Evolutionary conservation across 2,113 vertebrate species (phyloP), one percentile per base, ranked within the genome.

Genomic region (Tragulus kanchil): DNA sequence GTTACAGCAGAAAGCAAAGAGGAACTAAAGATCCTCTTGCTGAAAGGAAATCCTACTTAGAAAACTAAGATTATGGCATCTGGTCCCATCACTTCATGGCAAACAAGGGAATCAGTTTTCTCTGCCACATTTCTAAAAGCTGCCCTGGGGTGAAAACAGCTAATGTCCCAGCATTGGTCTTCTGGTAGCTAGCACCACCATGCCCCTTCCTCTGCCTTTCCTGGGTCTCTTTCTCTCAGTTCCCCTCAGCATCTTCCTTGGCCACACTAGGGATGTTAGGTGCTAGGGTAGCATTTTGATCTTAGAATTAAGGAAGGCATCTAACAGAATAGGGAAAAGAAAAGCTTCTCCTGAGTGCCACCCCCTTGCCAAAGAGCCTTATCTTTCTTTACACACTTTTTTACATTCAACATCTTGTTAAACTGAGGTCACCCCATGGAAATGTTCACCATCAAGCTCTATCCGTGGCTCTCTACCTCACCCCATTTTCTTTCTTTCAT

Each of bases 281-380:
- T 97, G 93, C 95, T 98, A 97, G 97, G 95, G 90, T 89, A 97
- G 97, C 97, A 89, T 95, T 98, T 98, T 97, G 88, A 89, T 96
- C 97, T 93, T 71, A 95, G 96, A 98, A 97, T 97, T 92, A 98
- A 97, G 97, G 96, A 97, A 98, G 98, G 90, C 86, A 96, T 98
- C 96, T 96, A 95, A 98, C 97, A 94, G 98, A 97, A 98, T 23
- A 93, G 96, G 96, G 97, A 97, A 98, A 98, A 61, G 96, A 4
- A 17, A 98, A 96, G 58, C 13, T 79, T 89, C 52, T 25, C 23
- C 62, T 65, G 92, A 94, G 59, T 93, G 97, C 97, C 97, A 89
- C 94, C 98, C 16, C 96, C 96, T 98, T 71, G n/a, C 96, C 89
- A 82, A 21, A 75, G 48, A 92, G 93, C 92, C 94, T 97, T 98